These are phyloP conservation scores for Stratiolaelaps scimitus DNA, from an alignment of 1,140 invertebrate genomes.

Conservation along the genomic window DNA sequence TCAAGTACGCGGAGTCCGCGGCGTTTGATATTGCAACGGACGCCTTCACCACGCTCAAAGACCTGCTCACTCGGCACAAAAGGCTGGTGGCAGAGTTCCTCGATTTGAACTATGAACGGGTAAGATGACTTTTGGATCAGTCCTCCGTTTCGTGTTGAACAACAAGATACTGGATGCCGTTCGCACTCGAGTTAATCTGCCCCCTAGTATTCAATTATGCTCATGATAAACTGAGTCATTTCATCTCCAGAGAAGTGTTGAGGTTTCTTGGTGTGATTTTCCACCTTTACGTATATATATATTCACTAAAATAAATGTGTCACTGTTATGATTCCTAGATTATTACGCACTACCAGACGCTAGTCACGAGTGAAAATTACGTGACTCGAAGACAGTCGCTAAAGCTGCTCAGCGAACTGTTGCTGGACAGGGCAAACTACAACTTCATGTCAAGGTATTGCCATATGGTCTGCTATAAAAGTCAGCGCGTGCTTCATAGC, in stretches of 20 bases:
- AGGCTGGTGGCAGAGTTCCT: slow-evolving; percentile 93
- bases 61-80: slow-evolving; percentile 96
- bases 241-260: too few relatives aligned
- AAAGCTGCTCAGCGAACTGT: slow-evolving; percentile 53
- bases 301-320: too few relatives aligned
- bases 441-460: slow-evolving; percentile 44
- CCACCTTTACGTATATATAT: too few relatives aligned
- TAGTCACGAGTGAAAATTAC: slow-evolving; percentile 97
- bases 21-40: slow-evolving; percentile 99
- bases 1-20: slow-evolving; percentile 97
- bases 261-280: too few relatives aligned
- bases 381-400: slow-evolving; percentile 91
- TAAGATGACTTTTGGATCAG: background rate
- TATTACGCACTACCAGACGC: slow-evolving; percentile 85
- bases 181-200: too few relatives aligned
- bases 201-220: too few relatives aligned
- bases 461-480: too few relatives aligned
- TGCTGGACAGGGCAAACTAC: slow-evolving; percentile 48
- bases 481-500: too few relatives aligned
- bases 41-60: slow-evolving; percentile 99
- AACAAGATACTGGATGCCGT: too few relatives aligned
- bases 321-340: too few relatives aligned
- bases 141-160: too few relatives aligned
- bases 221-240: too few relatives aligned
- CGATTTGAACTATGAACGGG: slow-evolving; percentile 86